Conservation (phyloP, 2,888 invertebrate genomes). For the Caenorhabditis sinica region DNA sequence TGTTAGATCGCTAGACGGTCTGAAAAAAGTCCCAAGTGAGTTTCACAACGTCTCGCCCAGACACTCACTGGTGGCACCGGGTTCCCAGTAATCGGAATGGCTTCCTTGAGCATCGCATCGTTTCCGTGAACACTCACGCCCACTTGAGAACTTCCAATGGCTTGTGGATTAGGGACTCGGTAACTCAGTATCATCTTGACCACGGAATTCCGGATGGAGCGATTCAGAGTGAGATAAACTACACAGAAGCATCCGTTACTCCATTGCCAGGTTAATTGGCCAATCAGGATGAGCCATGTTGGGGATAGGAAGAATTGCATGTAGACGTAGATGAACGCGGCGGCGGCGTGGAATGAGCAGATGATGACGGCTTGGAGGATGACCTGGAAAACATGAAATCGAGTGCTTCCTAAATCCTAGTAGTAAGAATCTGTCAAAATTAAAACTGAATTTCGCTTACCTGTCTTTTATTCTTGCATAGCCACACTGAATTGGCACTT, state of each 20-base stretch:
- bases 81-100: neutral
- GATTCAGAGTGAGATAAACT: no score
- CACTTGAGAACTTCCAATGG: neutral
- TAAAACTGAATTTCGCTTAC: neutral
- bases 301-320: no score
- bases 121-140: neutral
- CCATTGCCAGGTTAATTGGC: no score
- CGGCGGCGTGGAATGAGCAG: no score
- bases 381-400: no score
- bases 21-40: neutral
- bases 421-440: no score
- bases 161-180: neutral
- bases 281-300: no score
- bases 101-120: neutral
- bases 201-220: no score
- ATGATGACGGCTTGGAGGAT: no score
- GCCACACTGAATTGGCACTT: conserved; percentile 19
- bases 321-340: no score
- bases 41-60: neutral
- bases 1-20: neutral
- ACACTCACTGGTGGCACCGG: neutral
- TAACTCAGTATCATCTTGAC: neutral
- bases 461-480: conserved; percentile 19
- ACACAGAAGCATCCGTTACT: no score
- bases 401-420: no score